phyloP scores from a whole-genome alignment of 2,888 invertebrate species.

The Dusona sp. region DNA sequence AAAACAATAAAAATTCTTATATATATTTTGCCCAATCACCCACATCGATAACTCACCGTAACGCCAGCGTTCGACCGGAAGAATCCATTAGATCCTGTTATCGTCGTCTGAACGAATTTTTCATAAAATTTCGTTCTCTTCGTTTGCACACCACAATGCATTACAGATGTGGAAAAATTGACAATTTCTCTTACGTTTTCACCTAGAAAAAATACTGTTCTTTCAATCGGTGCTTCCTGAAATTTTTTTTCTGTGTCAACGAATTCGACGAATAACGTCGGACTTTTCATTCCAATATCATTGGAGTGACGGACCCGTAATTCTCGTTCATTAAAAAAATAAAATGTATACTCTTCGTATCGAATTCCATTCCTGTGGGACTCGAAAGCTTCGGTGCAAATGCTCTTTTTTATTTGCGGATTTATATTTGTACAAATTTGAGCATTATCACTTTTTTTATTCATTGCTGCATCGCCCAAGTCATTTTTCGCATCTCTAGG shows the following conservation, averaged over 20 bases:
- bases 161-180: constrained; percentile 70
- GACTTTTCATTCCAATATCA: background rate
- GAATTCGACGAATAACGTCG: constrained; percentile 72
- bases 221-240: constrained; percentile 67
- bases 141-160: constrained; percentile 75
- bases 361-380: constrained; percentile 75
- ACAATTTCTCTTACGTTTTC: constrained; percentile 68
- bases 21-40: background rate
- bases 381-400: constrained; percentile 68
- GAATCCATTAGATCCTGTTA: constrained; percentile 71
- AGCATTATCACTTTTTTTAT: constrained; percentile 6
- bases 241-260: constrained; percentile 74
- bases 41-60: constrained; percentile 66
- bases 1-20: background rate
- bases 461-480: background rate
- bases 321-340: constrained; percentile 55
- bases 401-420: constrained; percentile 47
- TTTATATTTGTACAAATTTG: constrained; percentile 24
- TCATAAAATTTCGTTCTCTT: constrained; percentile 64
- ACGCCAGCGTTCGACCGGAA: constrained; percentile 73
- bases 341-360: constrained; percentile 74
- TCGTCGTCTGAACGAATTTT: constrained; percentile 73
- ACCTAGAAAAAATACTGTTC: constrained; percentile 72
- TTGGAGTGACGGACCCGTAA: constrained; percentile 49
- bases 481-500: constrained; percentile 10